Conservation (phyloP, 1,140 invertebrate species). For the Phymorhynchus buccinoides region DNA sequence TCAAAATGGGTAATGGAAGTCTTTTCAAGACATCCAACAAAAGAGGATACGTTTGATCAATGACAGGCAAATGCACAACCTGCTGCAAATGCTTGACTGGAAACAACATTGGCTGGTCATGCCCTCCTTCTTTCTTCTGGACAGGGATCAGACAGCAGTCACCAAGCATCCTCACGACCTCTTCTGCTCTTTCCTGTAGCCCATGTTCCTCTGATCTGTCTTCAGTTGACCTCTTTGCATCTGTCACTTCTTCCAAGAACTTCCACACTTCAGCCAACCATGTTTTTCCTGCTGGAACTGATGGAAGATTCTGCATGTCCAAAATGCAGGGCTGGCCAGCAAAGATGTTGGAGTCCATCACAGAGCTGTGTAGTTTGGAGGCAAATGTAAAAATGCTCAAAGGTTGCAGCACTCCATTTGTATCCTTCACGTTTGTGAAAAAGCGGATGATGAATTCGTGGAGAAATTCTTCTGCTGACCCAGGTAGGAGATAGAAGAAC, state of each 20-base stretch:
- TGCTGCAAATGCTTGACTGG: slow-evolving; percentile 16
- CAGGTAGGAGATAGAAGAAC: neutral
- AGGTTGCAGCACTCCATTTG: neutral
- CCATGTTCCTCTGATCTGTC: neutral
- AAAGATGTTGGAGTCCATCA: neutral
- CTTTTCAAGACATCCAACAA: slow-evolving; percentile 11
- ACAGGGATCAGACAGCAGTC: slow-evolving; percentile 31
- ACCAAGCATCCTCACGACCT: neutral
- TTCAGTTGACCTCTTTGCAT: too few relatives aligned
- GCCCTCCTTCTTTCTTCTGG: neutral
- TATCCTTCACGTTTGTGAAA: neutral
- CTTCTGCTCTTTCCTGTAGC: neutral
- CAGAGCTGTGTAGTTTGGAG: neutral
- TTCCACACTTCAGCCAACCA: slow-evolving; percentile 21
- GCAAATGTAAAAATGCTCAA: slow-evolving; percentile 14
- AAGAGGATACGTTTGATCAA: neutral
- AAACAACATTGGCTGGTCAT: neutral
- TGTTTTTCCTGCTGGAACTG: neutral
- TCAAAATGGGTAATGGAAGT: neutral
- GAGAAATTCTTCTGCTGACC: slow-evolving; percentile 1
- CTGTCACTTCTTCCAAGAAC: neutral
- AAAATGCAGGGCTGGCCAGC: neutral
- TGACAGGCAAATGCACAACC: neutral
- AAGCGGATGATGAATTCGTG: neutral
- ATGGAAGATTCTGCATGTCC: neutral